phyloP scores from a whole-genome alignment of 2,113 vertebrate genomes.

The Bos indicus region DNA sequence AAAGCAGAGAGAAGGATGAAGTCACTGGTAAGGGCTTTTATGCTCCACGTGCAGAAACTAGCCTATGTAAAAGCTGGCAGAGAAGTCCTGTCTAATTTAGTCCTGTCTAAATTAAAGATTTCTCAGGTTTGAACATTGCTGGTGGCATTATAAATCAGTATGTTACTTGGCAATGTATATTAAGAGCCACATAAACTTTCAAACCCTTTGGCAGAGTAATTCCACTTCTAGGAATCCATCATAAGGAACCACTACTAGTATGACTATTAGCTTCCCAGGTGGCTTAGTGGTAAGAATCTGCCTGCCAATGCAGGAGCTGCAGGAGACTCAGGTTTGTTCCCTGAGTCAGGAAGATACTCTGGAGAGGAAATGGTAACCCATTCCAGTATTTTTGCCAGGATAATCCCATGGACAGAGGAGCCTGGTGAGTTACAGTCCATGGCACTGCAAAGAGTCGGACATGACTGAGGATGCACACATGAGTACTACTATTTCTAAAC shows the following conservation, averaged over 20 bases:
- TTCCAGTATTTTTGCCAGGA: background rate
- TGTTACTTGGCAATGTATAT: background rate
- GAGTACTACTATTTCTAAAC: background rate
- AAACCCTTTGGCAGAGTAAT: slow-evolving; percentile 22
- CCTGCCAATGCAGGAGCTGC: background rate
- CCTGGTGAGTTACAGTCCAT: background rate
- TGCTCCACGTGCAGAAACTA: background rate
- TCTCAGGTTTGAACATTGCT: background rate
- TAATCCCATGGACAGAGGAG: background rate
- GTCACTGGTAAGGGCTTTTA: background rate
- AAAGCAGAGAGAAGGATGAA: background rate
- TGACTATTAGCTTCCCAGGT: background rate
- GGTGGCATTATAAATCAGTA: background rate
- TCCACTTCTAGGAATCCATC: slow-evolving; percentile 1
- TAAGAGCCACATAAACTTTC: slow-evolving; percentile 2
- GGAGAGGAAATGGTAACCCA: background rate
- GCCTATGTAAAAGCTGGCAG: background rate
- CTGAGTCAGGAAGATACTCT: background rate
- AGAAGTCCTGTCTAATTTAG: background rate
- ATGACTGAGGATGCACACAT: background rate
- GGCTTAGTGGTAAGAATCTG: background rate
- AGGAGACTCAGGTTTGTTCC: background rate
- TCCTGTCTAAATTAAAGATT: background rate
- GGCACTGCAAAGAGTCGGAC: background rate
- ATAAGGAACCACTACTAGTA: background rate